These are phyloP conservation scores for Dicrurus megarhynchus DNA, from an alignment of 2,113 vertebrate genomes.

Conservation along the genomic window DNA sequence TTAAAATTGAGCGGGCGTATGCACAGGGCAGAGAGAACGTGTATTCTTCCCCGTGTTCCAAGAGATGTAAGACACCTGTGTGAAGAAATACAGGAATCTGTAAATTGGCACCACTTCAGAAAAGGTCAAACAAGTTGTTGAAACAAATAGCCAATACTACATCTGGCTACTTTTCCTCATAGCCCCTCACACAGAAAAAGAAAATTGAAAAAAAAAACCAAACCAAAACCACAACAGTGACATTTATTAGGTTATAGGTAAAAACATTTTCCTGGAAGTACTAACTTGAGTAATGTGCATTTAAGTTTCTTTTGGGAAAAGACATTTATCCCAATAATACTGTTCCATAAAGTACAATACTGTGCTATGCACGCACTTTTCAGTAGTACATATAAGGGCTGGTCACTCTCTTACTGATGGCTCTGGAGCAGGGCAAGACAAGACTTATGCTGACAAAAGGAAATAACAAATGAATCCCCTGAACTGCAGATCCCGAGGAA, in stretches of 20 bases:
- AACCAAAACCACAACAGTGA: neutral
- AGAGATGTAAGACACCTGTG: constrained; percentile 85
- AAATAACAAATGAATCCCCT: neutral
- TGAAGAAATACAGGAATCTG: neutral
- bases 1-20: constrained; percentile 95
- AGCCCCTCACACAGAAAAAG: neutral
- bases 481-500: neutral
- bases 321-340: neutral
- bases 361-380: neutral
- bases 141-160: neutral
- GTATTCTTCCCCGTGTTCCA: constrained; percentile 94
- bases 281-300: neutral
- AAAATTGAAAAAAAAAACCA: neutral
- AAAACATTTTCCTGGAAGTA: neutral
- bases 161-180: neutral
- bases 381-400: neutral
- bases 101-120: neutral
- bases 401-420: neutral
- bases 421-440: neutral
- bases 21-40: constrained; percentile 93
- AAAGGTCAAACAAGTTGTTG: neutral
- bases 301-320: neutral
- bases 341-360: neutral
- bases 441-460: neutral
- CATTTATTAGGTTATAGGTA: neutral